Percentiles rank a stretch among this genome's conserved stretches.
Evolutionary conservation across 2,888 invertebrate species (phyloP).

Genomic region (Creontiades dilutus): DNA sequence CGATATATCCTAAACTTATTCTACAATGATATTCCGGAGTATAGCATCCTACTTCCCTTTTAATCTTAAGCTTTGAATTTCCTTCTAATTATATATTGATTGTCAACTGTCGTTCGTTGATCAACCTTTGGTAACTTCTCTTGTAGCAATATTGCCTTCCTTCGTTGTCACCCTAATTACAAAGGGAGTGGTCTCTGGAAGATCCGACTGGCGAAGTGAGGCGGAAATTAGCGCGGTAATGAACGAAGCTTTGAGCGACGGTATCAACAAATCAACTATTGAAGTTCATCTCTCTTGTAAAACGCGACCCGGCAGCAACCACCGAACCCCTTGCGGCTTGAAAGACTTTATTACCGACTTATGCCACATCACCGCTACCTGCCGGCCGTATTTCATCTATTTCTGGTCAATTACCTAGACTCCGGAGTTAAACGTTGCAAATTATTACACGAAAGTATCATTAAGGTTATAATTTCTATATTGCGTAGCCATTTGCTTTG

Average conservation of each 20-base stretch:
- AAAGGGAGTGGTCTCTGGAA: neutral
- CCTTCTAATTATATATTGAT: too few species aligned
- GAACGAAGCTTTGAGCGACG: constrained; percentile 3
- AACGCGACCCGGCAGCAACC: neutral
- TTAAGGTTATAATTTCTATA: too few species aligned
- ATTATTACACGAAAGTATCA: too few species aligned
- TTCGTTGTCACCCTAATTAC: neutral
- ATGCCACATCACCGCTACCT: neutral
- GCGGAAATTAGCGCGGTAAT: constrained; percentile 4
- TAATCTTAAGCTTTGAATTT: too few species aligned
- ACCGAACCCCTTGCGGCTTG: neutral
- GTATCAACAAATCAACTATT: constrained; percentile 16
- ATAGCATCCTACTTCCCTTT: too few species aligned
- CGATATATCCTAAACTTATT: too few species aligned
- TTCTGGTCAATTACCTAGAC: too few species aligned
- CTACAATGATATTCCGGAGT: too few species aligned
- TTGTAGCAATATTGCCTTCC: neutral
- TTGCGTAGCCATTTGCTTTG: too few species aligned
- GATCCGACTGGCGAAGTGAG: neutral
- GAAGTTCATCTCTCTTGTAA: constrained; percentile 9
- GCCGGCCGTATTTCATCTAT: too few species aligned
- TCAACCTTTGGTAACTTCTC: neutral
- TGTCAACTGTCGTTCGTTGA: neutral
- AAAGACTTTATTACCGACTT: neutral
- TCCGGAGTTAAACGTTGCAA: too few species aligned